Evolutionary conservation across 2,113 vertebrate genomes (phyloP).

Genomic region (Egretta garzetta): DNA sequence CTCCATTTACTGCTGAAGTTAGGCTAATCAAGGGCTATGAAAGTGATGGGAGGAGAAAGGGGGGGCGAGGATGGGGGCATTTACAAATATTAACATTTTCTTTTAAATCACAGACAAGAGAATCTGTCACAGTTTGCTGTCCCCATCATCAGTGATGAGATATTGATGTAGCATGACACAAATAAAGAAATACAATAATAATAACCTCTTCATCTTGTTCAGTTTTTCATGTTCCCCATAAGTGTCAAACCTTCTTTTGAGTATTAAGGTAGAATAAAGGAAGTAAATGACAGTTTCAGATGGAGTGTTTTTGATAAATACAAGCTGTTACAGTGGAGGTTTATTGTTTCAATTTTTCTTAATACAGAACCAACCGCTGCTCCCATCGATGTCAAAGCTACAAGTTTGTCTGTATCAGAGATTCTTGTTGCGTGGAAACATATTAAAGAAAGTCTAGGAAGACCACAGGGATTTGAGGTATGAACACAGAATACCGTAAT

Average conservation of each 20-base stretch:
- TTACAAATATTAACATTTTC: background rate
- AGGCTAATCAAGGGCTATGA: background rate
- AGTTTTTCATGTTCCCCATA: constrained; percentile 27
- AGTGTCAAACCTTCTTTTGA: constrained; percentile 4
- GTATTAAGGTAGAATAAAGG: constrained; percentile 3
- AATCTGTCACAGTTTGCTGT: background rate
- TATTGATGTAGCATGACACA: background rate
- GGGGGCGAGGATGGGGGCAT: background rate
- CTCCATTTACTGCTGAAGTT: background rate
- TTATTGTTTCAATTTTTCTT: constrained; percentile 71
- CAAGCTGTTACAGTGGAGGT: background rate
- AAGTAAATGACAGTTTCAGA: constrained; percentile 14
- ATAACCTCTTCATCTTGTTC: constrained; percentile 38
- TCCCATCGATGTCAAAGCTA: constrained; percentile 87
- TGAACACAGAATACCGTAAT: constrained; percentile 49
- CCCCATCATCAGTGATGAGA: background rate
- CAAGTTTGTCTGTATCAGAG: constrained; percentile 89
- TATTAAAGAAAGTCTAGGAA: constrained; percentile 87
- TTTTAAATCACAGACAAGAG: background rate
- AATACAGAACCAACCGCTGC: constrained; percentile 89
- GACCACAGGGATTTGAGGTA: constrained; percentile 95
- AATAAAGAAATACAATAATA: constrained; percentile 19
- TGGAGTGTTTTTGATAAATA: constrained; percentile 20
- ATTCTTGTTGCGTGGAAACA: constrained; percentile 91
- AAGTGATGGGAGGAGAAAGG: background rate